Evolutionary conservation across 2,888 invertebrate species (phyloP), one percentile per base, ranked within the genome.

Genomic region (Laspeyria flexula): DNA sequence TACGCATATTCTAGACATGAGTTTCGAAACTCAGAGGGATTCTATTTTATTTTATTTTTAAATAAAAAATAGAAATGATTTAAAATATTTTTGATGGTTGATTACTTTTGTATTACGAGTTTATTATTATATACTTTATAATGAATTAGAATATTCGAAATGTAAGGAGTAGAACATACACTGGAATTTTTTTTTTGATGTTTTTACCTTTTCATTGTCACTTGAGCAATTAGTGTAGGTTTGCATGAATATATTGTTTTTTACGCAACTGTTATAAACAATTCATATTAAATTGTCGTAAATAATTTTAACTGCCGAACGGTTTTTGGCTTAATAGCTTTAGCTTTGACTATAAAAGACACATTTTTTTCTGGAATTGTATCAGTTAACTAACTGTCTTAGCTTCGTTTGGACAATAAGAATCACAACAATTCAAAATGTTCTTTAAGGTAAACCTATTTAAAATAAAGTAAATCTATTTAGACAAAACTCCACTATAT

Each of bases 141-240:
- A n/a, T n/a, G n/a, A n/a, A n/a, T n/a, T n/a, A n/a, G n/a, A n/a
- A n/a, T n/a, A n/a, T n/a, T n/a, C n/a, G n/a, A n/a, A n/a, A n/a
- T n/a, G n/a, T n/a, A n/a, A n/a, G n/a, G n/a, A n/a, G n/a, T n/a
- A n/a, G n/a, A n/a, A n/a, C n/a, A n/a, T n/a, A n/a, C n/a, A n/a
- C n/a, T n/a, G n/a, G n/a, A n/a, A n/a, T n/a, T n/a, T n/a, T n/a
- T n/a, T n/a, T n/a, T n/a, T n/a, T 25, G 25, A 6, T 25, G 25
- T 4, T 51, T 31, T 31, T 18, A 35, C 13, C 25, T 55, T 55
- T 50, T 33, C 44, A 38, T 41, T 61, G 31, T 23, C 27, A 49
- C 40, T 60, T 51, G 29, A 50, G 43, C 47, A 50, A 68, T 55
- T 55, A 63, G 37, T 58, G 43, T 63, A 43, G 44, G 57, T 44